Percentiles rank a stretch among this genome's conserved stretches.
phyloP scores from a whole-genome alignment of 2,113 vertebrate species.

The Sceloporus tristichus region DNA sequence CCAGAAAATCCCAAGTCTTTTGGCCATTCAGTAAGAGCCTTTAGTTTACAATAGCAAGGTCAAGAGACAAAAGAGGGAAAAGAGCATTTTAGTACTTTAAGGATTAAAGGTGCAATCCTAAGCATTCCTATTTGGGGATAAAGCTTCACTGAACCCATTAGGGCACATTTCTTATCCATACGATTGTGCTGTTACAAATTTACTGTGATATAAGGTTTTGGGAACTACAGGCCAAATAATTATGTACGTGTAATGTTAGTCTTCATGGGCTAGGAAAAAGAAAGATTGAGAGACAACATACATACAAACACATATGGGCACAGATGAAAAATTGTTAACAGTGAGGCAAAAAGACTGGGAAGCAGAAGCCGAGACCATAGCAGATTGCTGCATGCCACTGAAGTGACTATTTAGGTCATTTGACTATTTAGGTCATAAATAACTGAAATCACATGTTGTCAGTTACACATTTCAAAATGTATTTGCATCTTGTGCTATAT shows the following conservation, averaged over 20 bases:
- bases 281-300: not conserved
- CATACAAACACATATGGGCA: not conserved
- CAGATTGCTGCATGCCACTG: not conserved
- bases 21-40: too few relatives aligned
- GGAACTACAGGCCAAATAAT: not conserved
- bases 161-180: not conserved
- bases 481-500: not conserved
- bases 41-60: not conserved
- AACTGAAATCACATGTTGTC: not conserved
- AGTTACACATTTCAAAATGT: not conserved
- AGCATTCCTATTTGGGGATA: not conserved
- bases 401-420: not conserved
- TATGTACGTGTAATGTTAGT: not conserved
- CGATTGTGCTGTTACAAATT: not conserved
- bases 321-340: not conserved
- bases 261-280: not conserved
- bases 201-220: not conserved
- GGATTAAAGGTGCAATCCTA: not conserved
- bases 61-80: not conserved
- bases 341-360: not conserved
- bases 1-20: too few relatives aligned
- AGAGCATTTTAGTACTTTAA: not conserved
- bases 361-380: not conserved
- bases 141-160: not conserved
- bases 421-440: not conserved